Conservation (phyloP, 92 coral and sea anemone species). For the Nematostella vectensis region DNA sequence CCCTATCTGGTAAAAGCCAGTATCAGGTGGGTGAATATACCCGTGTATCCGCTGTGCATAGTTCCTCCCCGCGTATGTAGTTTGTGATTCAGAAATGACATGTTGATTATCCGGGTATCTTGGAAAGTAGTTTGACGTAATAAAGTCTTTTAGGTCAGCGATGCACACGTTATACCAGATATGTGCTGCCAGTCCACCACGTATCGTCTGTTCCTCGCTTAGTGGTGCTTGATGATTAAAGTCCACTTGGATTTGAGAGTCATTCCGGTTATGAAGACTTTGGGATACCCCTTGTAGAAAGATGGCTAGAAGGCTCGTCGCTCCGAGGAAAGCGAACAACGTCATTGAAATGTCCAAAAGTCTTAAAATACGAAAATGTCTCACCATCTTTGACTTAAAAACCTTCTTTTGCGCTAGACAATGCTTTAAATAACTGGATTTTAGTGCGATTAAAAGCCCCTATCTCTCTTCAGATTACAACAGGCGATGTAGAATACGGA, state of each 20-base stretch:
- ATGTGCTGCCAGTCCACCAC: constrained; percentile 32
- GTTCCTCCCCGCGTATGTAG: constrained; percentile 11
- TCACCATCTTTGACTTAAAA: too few species aligned
- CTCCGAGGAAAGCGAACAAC: background rate
- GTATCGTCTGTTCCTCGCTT: background rate
- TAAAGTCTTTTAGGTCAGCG: constrained; percentile 17
- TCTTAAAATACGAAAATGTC: too few species aligned
- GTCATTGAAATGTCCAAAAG: background rate
- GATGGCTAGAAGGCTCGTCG: background rate
- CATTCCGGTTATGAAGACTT: background rate
- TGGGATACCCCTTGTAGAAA: background rate
- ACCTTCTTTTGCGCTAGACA: too few species aligned
- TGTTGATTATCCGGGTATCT: constrained; percentile 23
- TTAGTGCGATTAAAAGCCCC: too few species aligned
- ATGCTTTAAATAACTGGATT: too few species aligned
- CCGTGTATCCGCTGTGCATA: constrained; percentile 55
- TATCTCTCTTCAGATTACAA: too few species aligned
- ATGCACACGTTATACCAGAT: constrained; percentile 53
- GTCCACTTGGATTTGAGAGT: too few species aligned
- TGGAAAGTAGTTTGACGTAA: constrained; percentile 52
- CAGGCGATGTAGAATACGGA: too few species aligned
- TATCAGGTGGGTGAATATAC: constrained; percentile 38
- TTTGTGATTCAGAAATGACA: constrained; percentile 12
- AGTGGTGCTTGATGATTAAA: too few species aligned
- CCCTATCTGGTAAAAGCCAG: constrained; percentile 62